Evolutionary conservation across 1,140 invertebrate species (phyloP).

Genomic region (Schlechtendalia chinensis): DNA sequence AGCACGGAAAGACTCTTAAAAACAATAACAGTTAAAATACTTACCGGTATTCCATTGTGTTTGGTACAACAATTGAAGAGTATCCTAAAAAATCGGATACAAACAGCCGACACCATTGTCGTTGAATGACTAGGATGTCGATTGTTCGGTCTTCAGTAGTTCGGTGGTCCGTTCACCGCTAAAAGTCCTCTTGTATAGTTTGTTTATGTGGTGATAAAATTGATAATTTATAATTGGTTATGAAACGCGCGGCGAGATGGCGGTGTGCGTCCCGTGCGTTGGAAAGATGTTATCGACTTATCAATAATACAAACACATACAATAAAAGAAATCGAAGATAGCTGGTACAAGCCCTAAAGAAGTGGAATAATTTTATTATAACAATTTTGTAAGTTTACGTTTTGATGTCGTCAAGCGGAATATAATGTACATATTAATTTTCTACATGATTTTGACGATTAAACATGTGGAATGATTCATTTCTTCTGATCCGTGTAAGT

Average conservation of each 20-base stretch:
- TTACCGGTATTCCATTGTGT: not conserved
- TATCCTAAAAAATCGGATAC: not conserved
- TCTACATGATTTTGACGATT: slow-evolving; percentile 4
- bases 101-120: not conserved
- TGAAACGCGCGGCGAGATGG: not conserved
- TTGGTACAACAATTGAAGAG: not conserved
- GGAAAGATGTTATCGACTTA: slow-evolving; percentile 42
- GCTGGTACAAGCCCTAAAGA: slow-evolving; percentile 36
- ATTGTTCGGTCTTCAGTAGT: too few relatives aligned
- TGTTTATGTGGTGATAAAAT: not conserved
- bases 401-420: not conserved
- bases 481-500: slow-evolving; percentile 11
- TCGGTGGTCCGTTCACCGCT: too few relatives aligned
- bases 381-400: slow-evolving; percentile 2
- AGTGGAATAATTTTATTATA: slow-evolving; percentile 18
- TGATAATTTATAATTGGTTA: not conserved
- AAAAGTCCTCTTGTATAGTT: not conserved
- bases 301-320: slow-evolving; percentile 38
- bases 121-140: too few relatives aligned
- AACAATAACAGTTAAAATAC: not conserved
- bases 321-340: slow-evolving; percentile 35
- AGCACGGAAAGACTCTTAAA: not conserved
- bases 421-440: not conserved
- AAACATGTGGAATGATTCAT: slow-evolving; percentile 5
- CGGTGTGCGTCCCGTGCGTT: not conserved